Evolutionary conservation across 2,888 invertebrate genomes (phyloP).

Genomic region (Mechanitis mazaeus): DNA sequence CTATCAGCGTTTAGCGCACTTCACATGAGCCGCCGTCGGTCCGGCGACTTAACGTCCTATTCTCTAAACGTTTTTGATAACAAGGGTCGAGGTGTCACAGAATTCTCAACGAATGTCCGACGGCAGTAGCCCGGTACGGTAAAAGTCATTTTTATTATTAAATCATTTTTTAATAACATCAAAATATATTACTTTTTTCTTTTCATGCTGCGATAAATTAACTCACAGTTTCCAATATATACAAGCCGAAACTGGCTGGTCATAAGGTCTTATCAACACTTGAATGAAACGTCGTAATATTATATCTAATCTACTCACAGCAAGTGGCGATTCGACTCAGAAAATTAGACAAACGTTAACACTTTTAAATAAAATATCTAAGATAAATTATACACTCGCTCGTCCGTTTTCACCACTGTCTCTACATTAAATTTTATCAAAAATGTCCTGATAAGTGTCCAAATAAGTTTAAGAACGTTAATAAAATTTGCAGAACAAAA

Average conservation of each 20-base stretch:
- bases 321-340: slow-evolving; percentile 64
- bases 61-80: slow-evolving; percentile 63
- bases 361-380: slow-evolving; percentile 21
- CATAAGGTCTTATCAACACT: slow-evolving; percentile 71
- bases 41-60: slow-evolving; percentile 66
- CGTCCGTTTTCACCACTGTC: slow-evolving; percentile 42
- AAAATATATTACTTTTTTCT: slow-evolving; percentile 62
- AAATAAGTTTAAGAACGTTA: slow-evolving; percentile 36
- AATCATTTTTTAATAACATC: too few species aligned
- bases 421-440: slow-evolving; percentile 25
- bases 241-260: slow-evolving; percentile 57
- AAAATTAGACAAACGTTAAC: slow-evolving; percentile 30
- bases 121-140: slow-evolving; percentile 47
- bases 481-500: slow-evolving; percentile 32
- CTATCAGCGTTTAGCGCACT: slow-evolving; percentile 65
- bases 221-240: slow-evolving; percentile 52
- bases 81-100: slow-evolving; percentile 55
- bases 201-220: slow-evolving; percentile 60
- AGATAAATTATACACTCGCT: slow-evolving; percentile 21
- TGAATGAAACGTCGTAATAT: slow-evolving; percentile 61
- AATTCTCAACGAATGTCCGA: slow-evolving; percentile 57
- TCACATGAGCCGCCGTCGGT: slow-evolving; percentile 72
- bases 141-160: slow-evolving; percentile 50
- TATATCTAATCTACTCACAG: slow-evolving; percentile 69
- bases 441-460: slow-evolving; percentile 29